Evolutionary conservation across 1,140 invertebrate genomes (phyloP).

Genomic region (Heliconius himera): DNA sequence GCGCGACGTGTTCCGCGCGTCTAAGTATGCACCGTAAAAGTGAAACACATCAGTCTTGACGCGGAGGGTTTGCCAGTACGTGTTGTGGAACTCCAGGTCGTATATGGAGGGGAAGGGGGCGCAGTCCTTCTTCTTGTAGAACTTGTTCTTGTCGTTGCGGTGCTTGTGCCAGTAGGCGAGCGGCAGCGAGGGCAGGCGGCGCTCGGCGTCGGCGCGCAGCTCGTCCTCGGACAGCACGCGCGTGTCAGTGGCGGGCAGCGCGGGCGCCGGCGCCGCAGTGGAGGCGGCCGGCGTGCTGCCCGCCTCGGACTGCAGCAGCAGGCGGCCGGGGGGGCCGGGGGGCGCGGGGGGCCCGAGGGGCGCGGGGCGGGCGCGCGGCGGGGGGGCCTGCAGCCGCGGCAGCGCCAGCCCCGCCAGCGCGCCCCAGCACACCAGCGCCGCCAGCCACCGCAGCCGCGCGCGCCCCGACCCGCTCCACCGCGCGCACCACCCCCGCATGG

Average conservation of each 20-base stretch:
- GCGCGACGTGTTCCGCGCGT: constrained; percentile 88
- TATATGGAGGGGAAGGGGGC: constrained; percentile 92
- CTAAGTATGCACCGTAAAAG: constrained; percentile 94
- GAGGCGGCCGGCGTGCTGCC: constrained; percentile 65
- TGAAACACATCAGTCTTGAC: constrained; percentile 93
- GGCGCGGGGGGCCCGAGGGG: constrained; percentile 57
- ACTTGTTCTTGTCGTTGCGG: constrained; percentile 87
- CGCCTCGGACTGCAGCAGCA: constrained; percentile 72
- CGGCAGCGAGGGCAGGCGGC: constrained; percentile 89
- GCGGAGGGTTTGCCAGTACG: constrained; percentile 93
- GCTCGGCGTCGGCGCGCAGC: constrained; percentile 88
- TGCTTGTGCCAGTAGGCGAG: constrained; percentile 92
- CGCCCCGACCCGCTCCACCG: constrained; percentile 54
- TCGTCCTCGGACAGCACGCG: constrained; percentile 88
- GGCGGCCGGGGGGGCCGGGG: constrained; percentile 61
- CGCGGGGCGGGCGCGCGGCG: constrained; percentile 65
- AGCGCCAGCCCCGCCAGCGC: constrained; percentile 54
- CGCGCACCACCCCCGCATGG: constrained; percentile 67
- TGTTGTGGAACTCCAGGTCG: constrained; percentile 95
- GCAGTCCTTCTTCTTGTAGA: constrained; percentile 88
- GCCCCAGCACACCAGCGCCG: constrained; percentile 48
- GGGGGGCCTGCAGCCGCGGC: constrained; percentile 47
- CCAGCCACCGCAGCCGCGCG: constrained; percentile 53
- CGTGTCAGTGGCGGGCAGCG: constrained; percentile 82
- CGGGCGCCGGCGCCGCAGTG: constrained; percentile 52